Base-by-base conservation (phyloP, 1,140 invertebrate genomes). In the Stegodyphus dumicola region DNA sequence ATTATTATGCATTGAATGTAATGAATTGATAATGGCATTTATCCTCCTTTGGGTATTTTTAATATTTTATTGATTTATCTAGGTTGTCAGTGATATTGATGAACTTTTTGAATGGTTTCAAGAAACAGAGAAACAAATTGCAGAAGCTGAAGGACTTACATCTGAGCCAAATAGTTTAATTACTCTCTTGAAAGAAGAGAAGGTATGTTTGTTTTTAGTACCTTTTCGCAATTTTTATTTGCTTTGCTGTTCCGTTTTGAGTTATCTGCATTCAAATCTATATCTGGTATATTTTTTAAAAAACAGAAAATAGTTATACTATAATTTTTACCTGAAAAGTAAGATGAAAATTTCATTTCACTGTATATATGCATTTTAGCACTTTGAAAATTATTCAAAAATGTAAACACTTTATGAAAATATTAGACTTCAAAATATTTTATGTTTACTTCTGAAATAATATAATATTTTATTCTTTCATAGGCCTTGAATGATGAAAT, bases 81-180 rank as follows among this genome's bases (percentile, higher is more conserved):
- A 87, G 87, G 66, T 99, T 10, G 95, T 98, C 33, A 94, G 94
- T 53, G 97, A 99, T 90, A 96, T 99, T 88, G 97, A 99, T 90
- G 97, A 99, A 88, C 91, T 99, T 4, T 91, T 98, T 0, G 97
- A 99, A 88, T 99, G 97, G 97, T 98, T 99, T 92, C 92, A 95
- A 51, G 95, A 97, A 84, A 95, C 96, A 54, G 96, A 98, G 89
- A 93, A 93, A 66, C 94, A 95, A 88, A 91, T 99, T 10, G 17
- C 11, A 11, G 94, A 95, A 81, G 95, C 96, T 1, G 98, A 98
- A 88, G 96, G 94, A 53, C 97, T 98, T 7, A 95, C 94, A 80
- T 94, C 95, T 70, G 96, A 98, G 88, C 95, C 97, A 0, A 95
- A 96, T 88, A 93, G 95, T 13, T 95, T 99, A 54, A 93, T 96